Evolutionary conservation across 2,888 invertebrate genomes (phyloP).

Genomic region (Latrodectus elegans): DNA sequence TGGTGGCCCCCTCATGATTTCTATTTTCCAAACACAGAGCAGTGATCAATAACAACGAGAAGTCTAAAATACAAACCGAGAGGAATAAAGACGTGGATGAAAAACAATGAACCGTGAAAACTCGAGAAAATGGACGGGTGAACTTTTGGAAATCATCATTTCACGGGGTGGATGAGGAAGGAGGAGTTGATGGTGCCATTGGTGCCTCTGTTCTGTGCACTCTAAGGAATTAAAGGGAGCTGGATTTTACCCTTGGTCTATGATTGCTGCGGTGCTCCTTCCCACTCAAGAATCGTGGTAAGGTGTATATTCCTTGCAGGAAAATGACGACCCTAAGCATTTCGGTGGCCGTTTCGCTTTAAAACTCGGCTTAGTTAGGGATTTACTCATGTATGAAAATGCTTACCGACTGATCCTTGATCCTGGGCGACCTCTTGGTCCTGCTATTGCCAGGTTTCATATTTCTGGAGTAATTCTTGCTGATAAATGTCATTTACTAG

Average conservation of each 20-base stretch:
- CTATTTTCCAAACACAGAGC: constrained; percentile 15
- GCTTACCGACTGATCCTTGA: no score
- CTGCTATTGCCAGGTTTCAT: no score
- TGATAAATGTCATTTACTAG: no score
- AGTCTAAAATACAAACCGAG: constrained; percentile 23
- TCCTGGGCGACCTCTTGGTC: no score
- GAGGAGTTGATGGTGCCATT: background rate
- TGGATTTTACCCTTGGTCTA: background rate
- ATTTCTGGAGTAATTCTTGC: no score
- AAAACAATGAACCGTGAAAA: constrained; percentile 46
- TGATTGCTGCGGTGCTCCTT: no score
- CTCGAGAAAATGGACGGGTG: constrained; percentile 21
- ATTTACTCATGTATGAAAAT: no score
- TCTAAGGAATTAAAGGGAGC: constrained; percentile 10
- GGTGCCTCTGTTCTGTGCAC: constrained; percentile 13
- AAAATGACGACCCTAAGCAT: no score
- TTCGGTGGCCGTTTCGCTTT: no score
- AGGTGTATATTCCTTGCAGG: no score
- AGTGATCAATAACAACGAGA: constrained; percentile 52
- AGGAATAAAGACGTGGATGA: constrained; percentile 21
- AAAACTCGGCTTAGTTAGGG: no score
- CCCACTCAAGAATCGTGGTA: no score
- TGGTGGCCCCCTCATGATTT: constrained; percentile 23
- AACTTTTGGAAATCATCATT: constrained; percentile 47
- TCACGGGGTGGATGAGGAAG: background rate